Percentiles rank a stretch among this genome's conserved stretches.
These are phyloP conservation scores for Lasiurus borealis DNA, from an alignment of 2,113 vertebrate species.

Conservation along the genomic window DNA sequence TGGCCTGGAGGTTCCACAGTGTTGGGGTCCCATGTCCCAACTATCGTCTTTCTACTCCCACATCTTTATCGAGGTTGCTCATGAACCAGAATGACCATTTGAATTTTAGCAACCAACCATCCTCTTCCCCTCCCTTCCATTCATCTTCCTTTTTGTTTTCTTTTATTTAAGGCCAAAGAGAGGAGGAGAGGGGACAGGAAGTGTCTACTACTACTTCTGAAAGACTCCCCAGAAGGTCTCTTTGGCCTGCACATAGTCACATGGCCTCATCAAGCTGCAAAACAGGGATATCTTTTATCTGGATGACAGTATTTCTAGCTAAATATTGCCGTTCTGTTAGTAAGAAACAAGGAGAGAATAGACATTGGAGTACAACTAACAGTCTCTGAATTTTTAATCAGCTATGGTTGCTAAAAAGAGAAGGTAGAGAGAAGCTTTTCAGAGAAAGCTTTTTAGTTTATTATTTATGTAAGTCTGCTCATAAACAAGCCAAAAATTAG, in stretches of 20 bases:
- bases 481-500: background rate
- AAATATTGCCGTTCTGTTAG: background rate
- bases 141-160: background rate
- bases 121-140: too few relatives aligned
- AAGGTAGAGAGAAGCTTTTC: background rate
- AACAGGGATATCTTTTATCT: background rate
- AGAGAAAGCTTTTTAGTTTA: slow-evolving; percentile 15
- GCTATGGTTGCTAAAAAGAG: background rate
- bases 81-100: background rate
- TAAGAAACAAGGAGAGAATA: background rate
- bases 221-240: background rate
- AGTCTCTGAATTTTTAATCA: background rate
- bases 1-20: background rate
- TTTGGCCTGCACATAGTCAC: background rate
- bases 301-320: background rate
- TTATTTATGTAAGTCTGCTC: background rate
- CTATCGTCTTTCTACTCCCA: background rate
- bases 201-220: background rate
- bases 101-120: background rate
- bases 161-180: background rate
- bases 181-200: background rate
- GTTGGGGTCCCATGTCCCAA: background rate
- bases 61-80: background rate
- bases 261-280: background rate
- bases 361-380: background rate